phyloP scores from a whole-genome alignment of 2,888 invertebrate species.

The Phaedon cochleariae region DNA sequence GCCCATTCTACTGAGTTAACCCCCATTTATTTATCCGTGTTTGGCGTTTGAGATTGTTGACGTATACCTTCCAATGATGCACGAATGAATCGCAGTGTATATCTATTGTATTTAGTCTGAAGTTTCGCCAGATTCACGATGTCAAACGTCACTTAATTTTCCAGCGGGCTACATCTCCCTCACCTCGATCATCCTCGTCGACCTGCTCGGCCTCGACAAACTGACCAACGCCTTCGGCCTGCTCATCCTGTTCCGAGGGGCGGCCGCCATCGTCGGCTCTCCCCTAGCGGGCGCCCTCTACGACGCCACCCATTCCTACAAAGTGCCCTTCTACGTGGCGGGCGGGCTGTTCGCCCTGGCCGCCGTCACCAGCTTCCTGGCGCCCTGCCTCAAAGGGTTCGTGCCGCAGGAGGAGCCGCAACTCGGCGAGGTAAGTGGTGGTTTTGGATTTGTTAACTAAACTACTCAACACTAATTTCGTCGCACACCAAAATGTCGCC shows the following conservation, averaged over 20 bases:
- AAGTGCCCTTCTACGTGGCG: slow-evolving; percentile 92
- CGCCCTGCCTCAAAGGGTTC: slow-evolving; percentile 75
- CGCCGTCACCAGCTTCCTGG: slow-evolving; percentile 83
- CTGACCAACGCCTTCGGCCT: slow-evolving; percentile 96
- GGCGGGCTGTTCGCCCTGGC: slow-evolving; percentile 87
- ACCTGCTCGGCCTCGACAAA: slow-evolving; percentile 90
- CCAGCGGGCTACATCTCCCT: slow-evolving; percentile 96
- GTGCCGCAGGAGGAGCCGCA: slow-evolving; percentile 60
- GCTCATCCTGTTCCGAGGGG: slow-evolving; percentile 90
- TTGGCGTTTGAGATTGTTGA: too few species aligned
- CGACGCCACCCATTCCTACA: slow-evolving; percentile 86
- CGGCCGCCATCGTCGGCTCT: slow-evolving; percentile 91
- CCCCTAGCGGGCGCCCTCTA: slow-evolving; percentile 91
- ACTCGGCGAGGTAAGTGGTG: slow-evolving; percentile 48
- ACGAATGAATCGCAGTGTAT: too few species aligned
- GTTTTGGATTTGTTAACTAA: too few species aligned
- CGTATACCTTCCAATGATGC: too few species aligned
- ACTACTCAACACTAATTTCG: too few species aligned
- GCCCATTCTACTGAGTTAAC: too few species aligned
- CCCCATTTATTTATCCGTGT: too few species aligned
- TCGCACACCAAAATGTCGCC: too few species aligned
- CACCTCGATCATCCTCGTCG: slow-evolving; percentile 84
- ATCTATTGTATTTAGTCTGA: too few species aligned
- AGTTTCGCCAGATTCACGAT: too few species aligned
- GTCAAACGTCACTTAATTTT: too few species aligned